A percentile compares a stretch with the other conserved stretches of the same genome.
These are phyloP conservation scores for Microcebus jonahi DNA, from an alignment of 2,113 vertebrate species.

Conservation along the genomic window DNA sequence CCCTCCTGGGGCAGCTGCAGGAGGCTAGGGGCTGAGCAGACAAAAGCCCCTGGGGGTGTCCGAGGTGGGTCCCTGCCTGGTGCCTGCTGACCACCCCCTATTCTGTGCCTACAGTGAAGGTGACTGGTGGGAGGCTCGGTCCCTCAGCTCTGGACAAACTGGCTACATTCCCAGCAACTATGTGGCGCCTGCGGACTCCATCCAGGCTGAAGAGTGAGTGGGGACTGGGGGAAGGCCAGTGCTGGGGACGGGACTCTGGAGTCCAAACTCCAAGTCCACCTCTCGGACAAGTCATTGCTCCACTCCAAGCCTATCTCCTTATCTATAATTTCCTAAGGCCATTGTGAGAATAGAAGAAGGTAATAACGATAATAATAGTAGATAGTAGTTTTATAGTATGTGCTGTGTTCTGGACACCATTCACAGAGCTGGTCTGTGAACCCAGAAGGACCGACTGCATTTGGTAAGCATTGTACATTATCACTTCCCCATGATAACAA, in stretches of 20 bases:
- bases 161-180: conserved; percentile 99
- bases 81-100: background rate
- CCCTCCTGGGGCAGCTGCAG: background rate
- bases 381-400: background rate
- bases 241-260: background rate
- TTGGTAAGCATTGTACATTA: background rate
- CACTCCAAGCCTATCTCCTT: background rate
- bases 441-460: background rate
- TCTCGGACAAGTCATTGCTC: background rate
- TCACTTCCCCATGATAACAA: background rate
- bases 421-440: background rate
- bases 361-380: background rate
- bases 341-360: background rate
- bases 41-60: background rate
- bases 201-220: conserved; percentile 98
- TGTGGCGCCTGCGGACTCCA: conserved; percentile 96
- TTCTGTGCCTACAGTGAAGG: conserved; percentile 88
- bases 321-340: background rate
- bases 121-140: conserved; percentile 98
- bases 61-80: background rate
- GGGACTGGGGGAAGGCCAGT: background rate
- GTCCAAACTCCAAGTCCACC: background rate
- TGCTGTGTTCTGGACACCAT: background rate
- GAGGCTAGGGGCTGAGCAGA: background rate
- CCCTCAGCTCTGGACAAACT: conserved; percentile 91